These are phyloP conservation scores for Loxodonta africana DNA, from an alignment of 2,113 vertebrate species.

Conservation along the genomic window DNA sequence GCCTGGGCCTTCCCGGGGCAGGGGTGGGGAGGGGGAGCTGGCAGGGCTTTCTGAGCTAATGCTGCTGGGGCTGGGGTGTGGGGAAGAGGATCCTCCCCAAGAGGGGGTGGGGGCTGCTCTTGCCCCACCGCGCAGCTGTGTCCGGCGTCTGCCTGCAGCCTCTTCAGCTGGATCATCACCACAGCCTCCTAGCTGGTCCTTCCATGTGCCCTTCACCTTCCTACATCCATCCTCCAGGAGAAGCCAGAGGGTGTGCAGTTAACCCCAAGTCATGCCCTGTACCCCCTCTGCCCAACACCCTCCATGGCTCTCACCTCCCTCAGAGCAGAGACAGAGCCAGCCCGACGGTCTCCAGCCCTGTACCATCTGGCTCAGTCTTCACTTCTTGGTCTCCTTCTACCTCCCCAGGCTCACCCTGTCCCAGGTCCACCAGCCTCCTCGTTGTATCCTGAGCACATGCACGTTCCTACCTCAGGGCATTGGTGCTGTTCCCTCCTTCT, in stretches of 20 bases:
- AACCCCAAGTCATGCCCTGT: background rate
- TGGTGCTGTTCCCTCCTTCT: background rate
- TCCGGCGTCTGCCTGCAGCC: background rate
- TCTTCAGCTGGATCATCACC: background rate
- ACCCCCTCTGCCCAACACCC: background rate
- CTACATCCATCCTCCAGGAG: background rate
- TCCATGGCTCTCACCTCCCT: background rate
- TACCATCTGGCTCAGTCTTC: accelerated
- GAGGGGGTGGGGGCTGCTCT: background rate
- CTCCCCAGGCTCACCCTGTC: background rate
- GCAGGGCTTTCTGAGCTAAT: slow-evolving; percentile 47
- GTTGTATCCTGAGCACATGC: background rate
- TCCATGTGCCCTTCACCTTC: no score
- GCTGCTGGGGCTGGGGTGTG: background rate
- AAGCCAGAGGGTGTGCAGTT: background rate
- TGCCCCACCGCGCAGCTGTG: no score
- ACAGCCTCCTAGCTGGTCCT: background rate
- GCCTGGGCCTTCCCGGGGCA: slow-evolving; percentile 62
- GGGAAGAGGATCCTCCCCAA: no score
- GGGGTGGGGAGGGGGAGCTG: slow-evolving; percentile 62
- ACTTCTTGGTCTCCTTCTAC: background rate
- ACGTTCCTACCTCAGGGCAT: background rate
- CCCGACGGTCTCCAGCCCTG: background rate
- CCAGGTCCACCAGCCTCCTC: background rate
- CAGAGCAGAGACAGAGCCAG: background rate